Evolutionary conservation across 2,113 vertebrate species (phyloP), one percentile per base, ranked within the genome.

Genomic region (Oreochromis spilurus): DNA sequence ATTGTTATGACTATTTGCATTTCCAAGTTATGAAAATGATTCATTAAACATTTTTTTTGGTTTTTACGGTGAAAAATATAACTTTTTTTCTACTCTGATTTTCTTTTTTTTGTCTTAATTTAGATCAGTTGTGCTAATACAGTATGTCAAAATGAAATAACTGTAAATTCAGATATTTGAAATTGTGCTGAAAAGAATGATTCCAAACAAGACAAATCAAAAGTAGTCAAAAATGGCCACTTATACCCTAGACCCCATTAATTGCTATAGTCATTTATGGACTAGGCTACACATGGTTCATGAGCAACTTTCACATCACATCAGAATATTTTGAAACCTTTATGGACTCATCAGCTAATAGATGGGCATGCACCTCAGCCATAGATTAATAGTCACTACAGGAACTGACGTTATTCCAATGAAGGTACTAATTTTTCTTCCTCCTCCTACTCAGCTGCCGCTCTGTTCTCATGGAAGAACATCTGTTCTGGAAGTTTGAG

Each of bases 401-500:
- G 70, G 43, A 75, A 48, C 14, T 75, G 16, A 50, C 4, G 13
- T 70, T 4, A 48, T 17, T 75, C 14, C 43, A 9, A 31, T 80
- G n/a, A 24, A 81, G 19, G 34, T 14, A 21, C 31, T 75, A 29
- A 62, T 24, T 3, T 12, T 72, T 26, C 43, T 81, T 60, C 19
- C 34, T 75, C 43, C 19, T 52, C 4, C 16, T 81, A 38, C 5
- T 17, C 78, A 95, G 94, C 87, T 95, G 94, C 8, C 92, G 94
- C 54, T 95, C 94, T 0, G 45, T 91, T 0, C 48, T 92, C 81
- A 89, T 93, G 94, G 94, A 95, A 83, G 94, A 95, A 5, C 92
- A 88, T 62, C 89, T 91, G 48, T 95, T 95, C 91, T 95, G 94
- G 94, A 94, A 92, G 87, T 95, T 95, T 1, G 94, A 95, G 82